These are phyloP conservation scores for Fregetta grallaria DNA, from an alignment of 2,113 vertebrate species.

Conservation along the genomic window DNA sequence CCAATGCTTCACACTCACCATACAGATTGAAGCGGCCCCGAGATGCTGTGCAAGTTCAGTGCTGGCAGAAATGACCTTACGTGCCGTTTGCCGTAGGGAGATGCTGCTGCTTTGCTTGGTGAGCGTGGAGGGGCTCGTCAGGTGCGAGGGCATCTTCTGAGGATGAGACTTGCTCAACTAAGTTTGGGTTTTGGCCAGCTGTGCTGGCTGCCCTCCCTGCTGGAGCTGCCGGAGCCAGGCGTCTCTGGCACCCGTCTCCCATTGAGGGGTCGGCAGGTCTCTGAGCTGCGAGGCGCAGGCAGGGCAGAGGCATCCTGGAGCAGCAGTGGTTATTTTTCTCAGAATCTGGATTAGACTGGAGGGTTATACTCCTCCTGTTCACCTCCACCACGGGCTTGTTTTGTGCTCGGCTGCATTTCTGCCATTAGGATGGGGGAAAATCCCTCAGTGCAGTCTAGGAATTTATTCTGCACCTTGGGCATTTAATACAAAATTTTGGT, in stretches of 20 bases:
- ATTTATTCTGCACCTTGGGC: not conserved
- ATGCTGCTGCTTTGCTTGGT: not conserved
- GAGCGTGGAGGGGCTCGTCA: not conserved
- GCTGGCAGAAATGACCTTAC: not conserved
- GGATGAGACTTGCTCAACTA: not conserved
- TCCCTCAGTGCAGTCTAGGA: not conserved
- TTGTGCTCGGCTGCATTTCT: fast-evolving
- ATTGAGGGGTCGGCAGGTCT: fast-evolving
- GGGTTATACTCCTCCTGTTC: not conserved
- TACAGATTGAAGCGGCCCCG: not conserved
- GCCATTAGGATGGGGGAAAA: not conserved
- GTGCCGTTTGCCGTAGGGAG: fast-evolving
- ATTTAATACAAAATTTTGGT: not conserved
- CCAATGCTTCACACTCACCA: fast-evolving
- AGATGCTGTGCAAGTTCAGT: not conserved
- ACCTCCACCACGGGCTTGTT: not conserved
- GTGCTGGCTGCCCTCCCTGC: not conserved
- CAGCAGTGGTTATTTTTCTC: not conserved
- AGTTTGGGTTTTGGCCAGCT: not conserved
- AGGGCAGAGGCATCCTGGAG: not conserved
- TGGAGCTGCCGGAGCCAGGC: not conserved
- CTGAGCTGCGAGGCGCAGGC: fast-evolving
- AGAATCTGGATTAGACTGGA: not conserved
- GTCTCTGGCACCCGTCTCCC: not conserved
- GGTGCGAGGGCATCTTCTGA: not conserved